A percentile compares a stretch with the other conserved stretches of the same genome.
Evolutionary conservation across 2,888 invertebrate species (phyloP).

Genomic region (Nephrotoma flavescens): DNA sequence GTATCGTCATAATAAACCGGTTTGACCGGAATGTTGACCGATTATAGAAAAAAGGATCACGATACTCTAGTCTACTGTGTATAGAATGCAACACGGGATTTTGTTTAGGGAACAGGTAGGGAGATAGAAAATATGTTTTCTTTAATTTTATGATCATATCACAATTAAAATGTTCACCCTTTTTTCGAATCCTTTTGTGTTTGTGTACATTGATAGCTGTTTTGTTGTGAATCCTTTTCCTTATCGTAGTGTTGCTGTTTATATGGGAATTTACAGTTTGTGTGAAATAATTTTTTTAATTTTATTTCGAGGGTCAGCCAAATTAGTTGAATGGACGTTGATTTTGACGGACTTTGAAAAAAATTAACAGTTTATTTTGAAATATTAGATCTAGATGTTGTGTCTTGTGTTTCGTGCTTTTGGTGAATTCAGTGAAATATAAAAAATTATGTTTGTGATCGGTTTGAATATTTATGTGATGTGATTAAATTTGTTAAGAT

Average conservation of each 20-base stretch:
- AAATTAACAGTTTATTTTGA: neutral
- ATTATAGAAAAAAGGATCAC: neutral
- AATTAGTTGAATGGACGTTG: neutral
- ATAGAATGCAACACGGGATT: neutral
- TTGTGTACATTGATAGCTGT: neutral
- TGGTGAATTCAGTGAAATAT: too few relatives aligned
- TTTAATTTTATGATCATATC: neutral
- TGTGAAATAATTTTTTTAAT: neutral
- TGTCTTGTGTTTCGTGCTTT: too few relatives aligned
- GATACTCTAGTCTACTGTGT: neutral
- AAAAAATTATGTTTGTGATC: too few relatives aligned
- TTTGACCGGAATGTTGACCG: slow-evolving; percentile 19
- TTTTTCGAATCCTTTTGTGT: neutral
- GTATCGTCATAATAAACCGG: slow-evolving; percentile 14
- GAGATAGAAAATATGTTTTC: neutral
- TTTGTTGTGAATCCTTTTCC: neutral
- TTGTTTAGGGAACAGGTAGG: neutral
- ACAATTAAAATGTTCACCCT: neutral
- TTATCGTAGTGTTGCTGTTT: neutral
- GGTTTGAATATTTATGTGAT: too few relatives aligned
- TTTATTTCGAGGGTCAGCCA: neutral
- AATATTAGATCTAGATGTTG: neutral
- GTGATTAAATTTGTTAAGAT: too few relatives aligned
- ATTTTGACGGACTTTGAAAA: neutral
- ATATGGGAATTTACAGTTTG: neutral